Percentiles rank a stretch among this genome's conserved stretches.
These are phyloP conservation scores for Orthonyx spaldingii DNA, from an alignment of 2,113 vertebrate species.

Conservation along the genomic window DNA sequence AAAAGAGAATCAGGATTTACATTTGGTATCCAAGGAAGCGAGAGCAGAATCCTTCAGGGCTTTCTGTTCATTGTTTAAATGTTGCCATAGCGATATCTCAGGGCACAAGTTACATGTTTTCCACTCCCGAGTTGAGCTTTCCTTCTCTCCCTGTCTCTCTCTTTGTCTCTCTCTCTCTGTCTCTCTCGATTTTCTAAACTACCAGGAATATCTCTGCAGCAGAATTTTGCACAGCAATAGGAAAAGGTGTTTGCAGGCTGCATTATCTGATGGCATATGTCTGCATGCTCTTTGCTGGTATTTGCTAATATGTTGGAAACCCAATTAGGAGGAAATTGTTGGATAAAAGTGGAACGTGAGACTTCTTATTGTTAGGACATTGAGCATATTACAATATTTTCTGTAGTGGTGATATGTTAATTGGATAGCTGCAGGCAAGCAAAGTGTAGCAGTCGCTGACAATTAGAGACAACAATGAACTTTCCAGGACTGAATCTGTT, in stretches of 20 bases:
- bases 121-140: constrained; percentile 46
- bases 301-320: constrained; percentile 23
- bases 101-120: constrained; percentile 70
- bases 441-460: constrained; percentile 68
- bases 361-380: constrained; percentile 41
- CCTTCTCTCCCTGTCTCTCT: neutral
- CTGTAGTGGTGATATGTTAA: constrained; percentile 69
- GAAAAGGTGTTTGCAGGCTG: neutral
- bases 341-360: constrained; percentile 2
- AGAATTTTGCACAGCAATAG: neutral
- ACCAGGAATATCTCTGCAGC: neutral
- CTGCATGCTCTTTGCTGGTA: neutral
- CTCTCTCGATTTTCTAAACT: neutral
- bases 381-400: constrained; percentile 55
- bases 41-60: constrained; percentile 56
- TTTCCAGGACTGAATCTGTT: constrained; percentile 41
- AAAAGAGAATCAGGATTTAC: constrained; percentile 46
- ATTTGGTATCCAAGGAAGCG: constrained; percentile 61
- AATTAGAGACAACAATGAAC: constrained; percentile 71
- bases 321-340: constrained; percentile 19
- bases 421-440: constrained; percentile 74
- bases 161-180: neutral
- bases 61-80: constrained; percentile 76
- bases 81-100: constrained; percentile 75
- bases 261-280: neutral